Base-by-base conservation (phyloP, 2,113 vertebrate genomes). In the Aspidoscelis tigris region DNA sequence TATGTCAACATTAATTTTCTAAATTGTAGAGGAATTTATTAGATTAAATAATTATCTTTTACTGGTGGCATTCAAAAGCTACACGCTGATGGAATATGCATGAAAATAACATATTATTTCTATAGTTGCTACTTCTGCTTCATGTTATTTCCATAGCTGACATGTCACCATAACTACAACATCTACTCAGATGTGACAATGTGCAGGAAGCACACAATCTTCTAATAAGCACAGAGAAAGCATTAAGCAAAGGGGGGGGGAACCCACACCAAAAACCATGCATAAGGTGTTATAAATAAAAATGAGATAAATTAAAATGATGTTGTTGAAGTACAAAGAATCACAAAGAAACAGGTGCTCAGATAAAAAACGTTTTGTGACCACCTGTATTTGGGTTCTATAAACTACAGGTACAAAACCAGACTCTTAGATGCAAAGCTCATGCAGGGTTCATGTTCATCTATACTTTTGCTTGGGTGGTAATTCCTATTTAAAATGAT, bases 1-100 rank as follows among this genome's bases (percentile, higher is more conserved):
- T 53, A 77, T 24, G 83, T 55, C 22, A 87, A 76, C 5, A 80
- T 83, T 82, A 53, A 41, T 87, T 90, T 77, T 68, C 75, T 88
- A 83, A 88, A 81, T 39, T 1, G 53, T 6, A 83, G 14, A 1
- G 4, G 9, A 81, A 0, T 11, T 8, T 53, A 26, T 78, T 9
- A 58, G 71, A 82, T 7, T 14, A 7, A 41, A 24, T 0, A 2
- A 44, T 21, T 5, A 3, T 68, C 47, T n/a, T 39, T 1, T n/a
- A 22, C 26, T 2, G 24, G 21, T 68, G 80, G 70, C 90, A 90
- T 70, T 43, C 80, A 84, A 88, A 85, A 80, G 7, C 70, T 74
- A 47, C 1, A 65, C 8, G 11, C 4, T 76, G 33, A 81, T 78
- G 10, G 0, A 24, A 1, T 47, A 6, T 47, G 4, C 79, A 18